Conservation (phyloP, 1,140 invertebrate species). For the Magallana ariakensis region DNA sequence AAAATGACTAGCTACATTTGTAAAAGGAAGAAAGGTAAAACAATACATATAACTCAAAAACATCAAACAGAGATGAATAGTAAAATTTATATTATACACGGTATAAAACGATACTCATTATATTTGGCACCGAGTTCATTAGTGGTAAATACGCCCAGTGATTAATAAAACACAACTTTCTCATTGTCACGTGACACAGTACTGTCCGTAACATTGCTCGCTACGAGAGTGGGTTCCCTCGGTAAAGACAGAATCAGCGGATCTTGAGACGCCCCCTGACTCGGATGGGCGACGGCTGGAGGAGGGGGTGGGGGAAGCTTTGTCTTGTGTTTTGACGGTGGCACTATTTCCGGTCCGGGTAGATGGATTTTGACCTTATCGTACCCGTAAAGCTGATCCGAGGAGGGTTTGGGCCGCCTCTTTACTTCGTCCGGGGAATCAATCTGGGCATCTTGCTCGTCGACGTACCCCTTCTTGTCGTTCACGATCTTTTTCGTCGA, state of each 20-base stretch:
- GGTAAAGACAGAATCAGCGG: neutral
- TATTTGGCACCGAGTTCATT: too few relatives aligned
- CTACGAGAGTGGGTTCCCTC: neutral
- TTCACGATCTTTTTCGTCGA: neutral
- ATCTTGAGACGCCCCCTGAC: neutral
- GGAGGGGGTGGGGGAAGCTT: neutral
- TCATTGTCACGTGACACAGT: too few relatives aligned
- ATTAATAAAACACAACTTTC: too few relatives aligned
- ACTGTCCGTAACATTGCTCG: neutral
- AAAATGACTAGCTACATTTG: too few relatives aligned
- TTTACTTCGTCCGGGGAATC: constrained; percentile 6
- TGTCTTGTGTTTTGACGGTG: neutral
- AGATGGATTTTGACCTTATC: constrained; percentile 28
- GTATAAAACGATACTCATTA: too few relatives aligned
- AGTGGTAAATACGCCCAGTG: too few relatives aligned
- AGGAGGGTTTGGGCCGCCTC: neutral
- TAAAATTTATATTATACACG: too few relatives aligned
- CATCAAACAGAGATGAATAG: too few relatives aligned
- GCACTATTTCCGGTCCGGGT: constrained; percentile 33
- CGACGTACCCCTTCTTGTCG: neutral
- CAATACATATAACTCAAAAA: too few relatives aligned
- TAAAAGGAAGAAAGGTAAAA: too few relatives aligned
- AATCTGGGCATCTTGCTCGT: neutral
- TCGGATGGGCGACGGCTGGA: neutral
- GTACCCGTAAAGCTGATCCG: constrained; percentile 5